phyloP scores from a whole-genome alignment of 92 coral and sea anemone genomes.

The Blastomussa wellsi region DNA sequence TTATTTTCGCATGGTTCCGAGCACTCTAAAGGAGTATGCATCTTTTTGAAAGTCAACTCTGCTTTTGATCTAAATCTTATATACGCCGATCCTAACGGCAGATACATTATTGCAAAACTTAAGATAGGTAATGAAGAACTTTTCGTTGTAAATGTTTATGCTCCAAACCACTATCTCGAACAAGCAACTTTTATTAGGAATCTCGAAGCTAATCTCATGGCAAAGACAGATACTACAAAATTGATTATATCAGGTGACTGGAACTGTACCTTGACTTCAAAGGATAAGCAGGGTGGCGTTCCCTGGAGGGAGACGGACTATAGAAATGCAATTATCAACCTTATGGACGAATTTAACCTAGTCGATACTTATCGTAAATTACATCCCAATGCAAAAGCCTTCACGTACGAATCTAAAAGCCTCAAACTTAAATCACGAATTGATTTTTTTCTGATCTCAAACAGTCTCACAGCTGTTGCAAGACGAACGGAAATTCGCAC shows the following conservation, averaged over 20 bases:
- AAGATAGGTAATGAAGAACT: background rate
- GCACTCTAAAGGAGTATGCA: no score
- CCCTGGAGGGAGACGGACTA: conserved; percentile 4
- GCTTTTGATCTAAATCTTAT: background rate
- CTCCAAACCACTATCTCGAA: no score
- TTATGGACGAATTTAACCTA: background rate
- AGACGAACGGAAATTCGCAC: conserved; percentile 4
- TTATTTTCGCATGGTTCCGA: no score
- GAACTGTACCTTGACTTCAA: background rate
- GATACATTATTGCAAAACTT: background rate
- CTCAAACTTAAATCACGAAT: background rate
- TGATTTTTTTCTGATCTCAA: background rate
- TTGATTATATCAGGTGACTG: conserved; percentile 3
- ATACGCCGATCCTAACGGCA: background rate
- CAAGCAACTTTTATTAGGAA: no score
- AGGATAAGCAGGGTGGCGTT: conserved; percentile 2
- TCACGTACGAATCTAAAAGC: background rate
- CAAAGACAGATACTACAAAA: conserved; percentile 12
- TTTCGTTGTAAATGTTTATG: no score
- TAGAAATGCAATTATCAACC: background rate
- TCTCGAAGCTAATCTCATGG: no score
- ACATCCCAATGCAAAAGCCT: background rate
- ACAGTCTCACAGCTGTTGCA: background rate
- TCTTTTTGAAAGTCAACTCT: no score
- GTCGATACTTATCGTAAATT: background rate